Evolutionary conservation across 2,888 invertebrate species (phyloP).

Genomic region (Spialia ferax): DNA sequence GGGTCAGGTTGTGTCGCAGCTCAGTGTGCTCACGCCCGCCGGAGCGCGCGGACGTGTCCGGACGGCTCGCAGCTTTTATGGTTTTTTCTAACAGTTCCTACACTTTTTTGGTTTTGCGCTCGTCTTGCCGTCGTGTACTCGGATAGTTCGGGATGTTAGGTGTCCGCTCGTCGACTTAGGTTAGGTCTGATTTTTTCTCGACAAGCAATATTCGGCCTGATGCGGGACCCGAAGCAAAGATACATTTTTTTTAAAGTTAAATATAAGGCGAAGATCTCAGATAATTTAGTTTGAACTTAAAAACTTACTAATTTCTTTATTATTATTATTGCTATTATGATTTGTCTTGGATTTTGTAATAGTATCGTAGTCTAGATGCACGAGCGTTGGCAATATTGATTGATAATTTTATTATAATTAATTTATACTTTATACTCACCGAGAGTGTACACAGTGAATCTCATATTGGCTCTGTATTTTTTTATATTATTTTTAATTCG

Average conservation of each 20-base stretch:
- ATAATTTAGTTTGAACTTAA: conserved; percentile 73
- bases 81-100: conserved; percentile 67
- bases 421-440: conserved; percentile 48
- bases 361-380: conserved; percentile 63
- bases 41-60: background rate
- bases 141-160: conserved; percentile 47
- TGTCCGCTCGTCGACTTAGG: conserved; percentile 62
- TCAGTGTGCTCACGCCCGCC: background rate
- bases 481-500: conserved; percentile 33
- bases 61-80: conserved; percentile 46
- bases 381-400: conserved; percentile 70
- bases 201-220: conserved; percentile 64
- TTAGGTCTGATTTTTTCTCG: conserved; percentile 60
- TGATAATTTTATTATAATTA: conserved; percentile 40
- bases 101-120: conserved; percentile 53
- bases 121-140: conserved; percentile 61
- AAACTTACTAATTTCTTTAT: conserved; percentile 51
- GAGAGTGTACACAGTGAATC: conserved; percentile 54
- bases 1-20: conserved; percentile 54
- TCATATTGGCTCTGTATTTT: conserved; percentile 56
- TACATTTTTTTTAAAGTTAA: conserved; percentile 69
- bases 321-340: conserved; percentile 44
- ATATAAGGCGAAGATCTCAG: conserved; percentile 81
- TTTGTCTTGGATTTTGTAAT: conserved; percentile 62
- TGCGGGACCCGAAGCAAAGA: conserved; percentile 70